A percentile compares a stretch with the other conserved stretches of the same genome.
These are phyloP conservation scores for Callipepla squamata DNA, from an alignment of 2,113 vertebrate species.

Conservation along the genomic window DNA sequence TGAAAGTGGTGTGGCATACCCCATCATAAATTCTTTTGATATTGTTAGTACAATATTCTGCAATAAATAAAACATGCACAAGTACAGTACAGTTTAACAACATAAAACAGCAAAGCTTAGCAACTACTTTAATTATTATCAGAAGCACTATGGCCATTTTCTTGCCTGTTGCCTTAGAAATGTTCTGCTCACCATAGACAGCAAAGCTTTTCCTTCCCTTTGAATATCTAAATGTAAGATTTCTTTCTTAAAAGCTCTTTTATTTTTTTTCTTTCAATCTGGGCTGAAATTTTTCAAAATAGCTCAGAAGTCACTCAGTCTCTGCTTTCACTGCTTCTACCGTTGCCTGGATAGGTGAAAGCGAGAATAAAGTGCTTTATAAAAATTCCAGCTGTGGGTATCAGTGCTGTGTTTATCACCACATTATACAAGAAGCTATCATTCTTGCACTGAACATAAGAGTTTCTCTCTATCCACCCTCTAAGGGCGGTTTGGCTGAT, in stretches of 20 bases:
- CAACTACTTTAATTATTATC: constrained; percentile 71
- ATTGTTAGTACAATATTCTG: constrained; percentile 72
- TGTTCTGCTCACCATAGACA: background rate
- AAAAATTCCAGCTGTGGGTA: background rate
- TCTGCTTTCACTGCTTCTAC: background rate
- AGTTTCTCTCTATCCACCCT: background rate
- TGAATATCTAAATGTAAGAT: background rate
- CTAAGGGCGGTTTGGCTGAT: background rate
- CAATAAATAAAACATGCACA: constrained; percentile 67
- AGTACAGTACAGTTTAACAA: constrained; percentile 44
- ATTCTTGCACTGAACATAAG: background rate
- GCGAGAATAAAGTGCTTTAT: background rate
- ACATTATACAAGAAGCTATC: background rate
- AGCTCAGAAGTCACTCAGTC: background rate
- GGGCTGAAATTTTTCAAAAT: background rate
- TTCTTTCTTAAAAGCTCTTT: fast-evolving
- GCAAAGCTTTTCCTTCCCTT: constrained; percentile 16
- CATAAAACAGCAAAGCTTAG: constrained; percentile 63
- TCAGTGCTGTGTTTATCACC: background rate
- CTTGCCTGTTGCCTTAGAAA: background rate
- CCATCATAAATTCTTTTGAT: constrained; percentile 76
- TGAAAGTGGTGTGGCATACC: constrained; percentile 50
- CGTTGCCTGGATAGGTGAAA: background rate
- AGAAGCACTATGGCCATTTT: constrained; percentile 60
- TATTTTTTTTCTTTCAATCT: background rate